Conservation (phyloP, 2,113 vertebrate genomes). For the Rhinolophus ferrumequinum region DNA sequence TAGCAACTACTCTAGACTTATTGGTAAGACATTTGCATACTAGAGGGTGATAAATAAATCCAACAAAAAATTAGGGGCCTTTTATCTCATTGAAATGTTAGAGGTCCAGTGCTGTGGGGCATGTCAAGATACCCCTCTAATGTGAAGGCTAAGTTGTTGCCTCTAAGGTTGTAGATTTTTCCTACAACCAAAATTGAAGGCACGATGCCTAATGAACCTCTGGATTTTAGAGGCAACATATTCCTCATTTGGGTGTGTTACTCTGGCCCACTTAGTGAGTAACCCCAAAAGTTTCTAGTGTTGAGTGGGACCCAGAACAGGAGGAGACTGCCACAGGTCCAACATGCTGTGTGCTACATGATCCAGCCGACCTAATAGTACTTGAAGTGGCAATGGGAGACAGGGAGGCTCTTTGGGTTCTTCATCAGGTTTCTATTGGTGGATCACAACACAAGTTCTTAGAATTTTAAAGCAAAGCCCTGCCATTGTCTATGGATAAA, state of each 20-base stretch:
- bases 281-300: background rate
- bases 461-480: background rate
- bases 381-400: background rate
- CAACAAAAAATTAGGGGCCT: background rate
- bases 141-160: background rate
- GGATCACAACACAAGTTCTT: background rate
- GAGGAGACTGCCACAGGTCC: background rate
- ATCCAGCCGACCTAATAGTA: background rate
- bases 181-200: background rate
- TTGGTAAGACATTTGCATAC: background rate
- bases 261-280: background rate
- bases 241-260: background rate
- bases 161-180: background rate
- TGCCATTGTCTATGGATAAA: background rate
- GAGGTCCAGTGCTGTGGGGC: background rate
- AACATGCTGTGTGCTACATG: background rate
- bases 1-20: background rate
- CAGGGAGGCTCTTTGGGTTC: background rate
- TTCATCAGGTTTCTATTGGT: background rate
- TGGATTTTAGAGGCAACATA: background rate
- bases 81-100: background rate
- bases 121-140: background rate
- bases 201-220: background rate
- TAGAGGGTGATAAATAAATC: background rate
- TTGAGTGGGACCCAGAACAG: background rate